A percentile compares a stretch with the other conserved stretches of the same genome.
phyloP scores from a whole-genome alignment of 1,140 invertebrate genomes.

The Yoshiicerus persimilis region DNA sequence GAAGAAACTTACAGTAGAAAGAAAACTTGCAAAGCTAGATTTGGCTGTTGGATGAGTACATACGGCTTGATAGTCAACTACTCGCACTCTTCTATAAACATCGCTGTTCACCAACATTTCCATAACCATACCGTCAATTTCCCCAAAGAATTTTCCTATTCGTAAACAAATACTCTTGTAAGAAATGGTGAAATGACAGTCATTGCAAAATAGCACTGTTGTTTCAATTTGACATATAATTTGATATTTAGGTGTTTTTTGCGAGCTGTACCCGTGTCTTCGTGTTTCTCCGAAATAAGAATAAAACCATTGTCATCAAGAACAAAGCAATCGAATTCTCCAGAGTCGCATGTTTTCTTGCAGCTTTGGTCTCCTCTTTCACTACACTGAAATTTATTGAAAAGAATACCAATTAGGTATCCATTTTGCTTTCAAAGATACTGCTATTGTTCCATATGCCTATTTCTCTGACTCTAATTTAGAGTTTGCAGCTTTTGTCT shows the following conservation, averaged over 20 bases:
- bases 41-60: conserved; percentile 68
- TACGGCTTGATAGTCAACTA: conserved; percentile 85
- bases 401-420: not conserved
- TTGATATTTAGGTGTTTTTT: not conserved
- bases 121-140: conserved; percentile 93
- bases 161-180: not conserved
- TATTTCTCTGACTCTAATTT: no score
- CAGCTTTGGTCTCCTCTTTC: conserved; percentile 62
- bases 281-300: conserved; percentile 80
- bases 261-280: conserved; percentile 67
- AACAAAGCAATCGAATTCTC: conserved; percentile 86
- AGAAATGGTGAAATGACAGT: no score
- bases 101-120: conserved; percentile 85
- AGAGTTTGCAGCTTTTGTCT: no score
- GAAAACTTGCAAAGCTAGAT: conserved; percentile 53
- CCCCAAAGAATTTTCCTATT: conserved; percentile 73
- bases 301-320: conserved; percentile 91
- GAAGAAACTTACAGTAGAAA: conserved; percentile 56
- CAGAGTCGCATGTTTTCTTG: conserved; percentile 79
- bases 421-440: no score
- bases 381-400: conserved; percentile 64
- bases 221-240: no score
- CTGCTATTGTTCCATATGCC: no score
- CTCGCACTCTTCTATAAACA: conserved; percentile 81
- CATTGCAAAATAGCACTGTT: no score